These are phyloP conservation scores for Phaonia tiefii DNA, from an alignment of 2,888 invertebrate species.

Conservation along the genomic window DNA sequence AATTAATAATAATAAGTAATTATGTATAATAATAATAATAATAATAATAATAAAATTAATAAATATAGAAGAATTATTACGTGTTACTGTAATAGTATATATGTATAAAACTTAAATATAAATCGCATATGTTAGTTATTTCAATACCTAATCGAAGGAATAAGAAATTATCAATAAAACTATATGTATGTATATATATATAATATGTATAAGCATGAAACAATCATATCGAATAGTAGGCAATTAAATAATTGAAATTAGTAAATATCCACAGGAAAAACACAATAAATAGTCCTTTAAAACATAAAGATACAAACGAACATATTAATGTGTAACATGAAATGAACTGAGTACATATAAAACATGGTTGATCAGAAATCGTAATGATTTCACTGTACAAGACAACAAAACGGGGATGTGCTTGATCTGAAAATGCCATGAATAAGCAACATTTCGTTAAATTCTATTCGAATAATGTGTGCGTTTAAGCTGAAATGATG, in stretches of 20 bases:
- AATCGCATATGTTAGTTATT: conserved; percentile 6
- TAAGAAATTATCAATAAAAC: background rate
- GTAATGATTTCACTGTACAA: too few relatives aligned
- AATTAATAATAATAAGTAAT: too few relatives aligned
- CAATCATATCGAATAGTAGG: background rate
- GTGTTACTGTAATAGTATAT: too few relatives aligned
- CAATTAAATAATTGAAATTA: background rate
- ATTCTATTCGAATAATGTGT: conserved; percentile 7
- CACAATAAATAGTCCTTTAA: too few relatives aligned
- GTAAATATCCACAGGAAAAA: too few relatives aligned
- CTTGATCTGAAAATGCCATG: too few relatives aligned
- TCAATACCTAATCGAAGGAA: background rate
- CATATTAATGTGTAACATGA: background rate
- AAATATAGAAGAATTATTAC: conserved; percentile 22
- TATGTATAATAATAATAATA: background rate
- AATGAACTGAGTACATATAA: background rate
- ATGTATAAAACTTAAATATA: conserved; percentile 34
- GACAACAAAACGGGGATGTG: too few relatives aligned
- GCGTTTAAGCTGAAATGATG: conserved; percentile 9
- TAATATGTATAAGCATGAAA: background rate
- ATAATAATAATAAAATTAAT: conserved; percentile 30
- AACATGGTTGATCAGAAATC: too few relatives aligned
- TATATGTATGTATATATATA: background rate
- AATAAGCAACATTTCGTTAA: too few relatives aligned
- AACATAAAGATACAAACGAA: background rate